Base-by-base conservation (phyloP, 1,140 invertebrate genomes). In the Euura lappo region DNA sequence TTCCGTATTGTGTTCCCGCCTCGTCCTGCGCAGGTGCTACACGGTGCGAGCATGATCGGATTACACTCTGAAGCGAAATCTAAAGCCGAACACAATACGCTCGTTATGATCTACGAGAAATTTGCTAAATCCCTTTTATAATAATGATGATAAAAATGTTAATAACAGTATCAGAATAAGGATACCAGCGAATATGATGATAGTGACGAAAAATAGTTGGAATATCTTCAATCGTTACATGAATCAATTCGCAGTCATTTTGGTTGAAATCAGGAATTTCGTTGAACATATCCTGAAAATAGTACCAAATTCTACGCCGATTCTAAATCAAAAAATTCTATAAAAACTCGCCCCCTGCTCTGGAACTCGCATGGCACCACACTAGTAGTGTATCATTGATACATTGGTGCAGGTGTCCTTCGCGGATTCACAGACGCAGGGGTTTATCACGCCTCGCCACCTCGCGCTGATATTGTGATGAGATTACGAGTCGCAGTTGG, bases 401-500 rank as follows among this genome's bases (percentile, higher is more conserved):
- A 28, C 28, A 28, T 28, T 28, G 28, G 28, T 28, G 28, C 28
- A 28, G 28, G 28, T 6, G 51, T 60, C 6, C 51, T 60, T 5
- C 6, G 51, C 6, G 51, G 51, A 60, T 60, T 28, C 8, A 60
- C 51, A 60, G 13, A 60, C 51, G 51, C 13, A 60, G 75, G 79
- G 82, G 81, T 80, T 87, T 86, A 87, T 87, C 84, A 79, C 84
- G 84, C 83, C 84, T 85, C 83, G 82, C 82, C 85, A 84, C 84
- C 81, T 86, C 85, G 79, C 80, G 79, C 81, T 80, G 84, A 85
- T 84, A 87, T 87, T 87, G 84, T 87, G 81, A 88, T 85, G 85
- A 85, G 86, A 87, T 88, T 88, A 88, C 83, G 74, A 74, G 77
- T 76, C 80, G 82, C 86, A 85, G 85, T 88, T 86, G 86, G 85